Evolutionary conservation across 2,888 invertebrate genomes (phyloP).

Genomic region (Pterostichus madidus): DNA sequence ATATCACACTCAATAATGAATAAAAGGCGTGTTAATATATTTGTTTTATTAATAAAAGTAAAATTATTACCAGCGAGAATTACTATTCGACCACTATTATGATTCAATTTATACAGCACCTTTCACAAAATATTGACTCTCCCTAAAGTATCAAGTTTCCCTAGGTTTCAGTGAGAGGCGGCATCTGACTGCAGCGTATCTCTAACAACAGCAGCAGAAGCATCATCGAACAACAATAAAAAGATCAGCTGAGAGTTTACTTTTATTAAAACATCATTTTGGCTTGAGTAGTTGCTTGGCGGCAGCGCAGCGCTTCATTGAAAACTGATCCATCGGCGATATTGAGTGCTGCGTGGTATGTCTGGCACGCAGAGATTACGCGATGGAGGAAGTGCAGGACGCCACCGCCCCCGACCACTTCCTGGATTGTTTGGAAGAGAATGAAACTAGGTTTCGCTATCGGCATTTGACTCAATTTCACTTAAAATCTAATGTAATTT

Average conservation of each 20-base stretch:
- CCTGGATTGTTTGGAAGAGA: not conserved
- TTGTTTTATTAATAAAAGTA: too few relatives aligned
- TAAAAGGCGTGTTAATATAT: too few relatives aligned
- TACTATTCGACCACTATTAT: constrained; percentile 7
- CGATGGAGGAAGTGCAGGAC: not conserved
- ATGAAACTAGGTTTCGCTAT: constrained; percentile 19
- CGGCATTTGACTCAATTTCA: not conserved
- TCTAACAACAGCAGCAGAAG: not conserved
- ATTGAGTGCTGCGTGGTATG: constrained; percentile 62
- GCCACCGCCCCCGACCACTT: not conserved
- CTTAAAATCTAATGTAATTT: too few relatives aligned
- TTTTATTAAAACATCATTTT: constrained; percentile 72
- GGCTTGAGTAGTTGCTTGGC: constrained; percentile 57
- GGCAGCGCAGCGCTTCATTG: constrained; percentile 60
- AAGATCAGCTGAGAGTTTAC: constrained; percentile 69
- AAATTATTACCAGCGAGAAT: too few relatives aligned
- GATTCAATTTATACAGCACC: constrained; percentile 8
- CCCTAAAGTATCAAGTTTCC: not conserved
- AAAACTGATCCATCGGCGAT: constrained; percentile 67
- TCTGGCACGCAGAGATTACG: constrained; percentile 67
- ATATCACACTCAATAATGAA: too few relatives aligned
- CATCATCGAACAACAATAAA: constrained; percentile 27
- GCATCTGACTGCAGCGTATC: not conserved
- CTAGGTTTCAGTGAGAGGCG: not conserved
- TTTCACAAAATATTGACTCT: constrained; percentile 12